These are phyloP conservation scores for Bathynomus jamesi DNA, from an alignment of 1,140 invertebrate species.

Conservation along the genomic window DNA sequence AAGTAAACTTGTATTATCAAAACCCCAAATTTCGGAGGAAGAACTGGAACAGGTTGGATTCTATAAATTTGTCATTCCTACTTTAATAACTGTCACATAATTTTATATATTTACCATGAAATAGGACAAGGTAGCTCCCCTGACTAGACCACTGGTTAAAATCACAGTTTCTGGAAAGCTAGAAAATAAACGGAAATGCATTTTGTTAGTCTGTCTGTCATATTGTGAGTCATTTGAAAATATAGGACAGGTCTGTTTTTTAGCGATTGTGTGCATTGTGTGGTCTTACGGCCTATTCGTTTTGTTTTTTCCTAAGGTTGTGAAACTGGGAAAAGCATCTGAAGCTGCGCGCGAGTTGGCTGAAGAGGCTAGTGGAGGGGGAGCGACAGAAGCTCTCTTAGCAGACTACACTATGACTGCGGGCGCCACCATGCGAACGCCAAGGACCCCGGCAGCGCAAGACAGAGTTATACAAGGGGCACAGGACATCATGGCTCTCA, in stretches of 20 bases:
- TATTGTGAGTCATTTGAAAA: too few relatives aligned
- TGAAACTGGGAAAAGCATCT: slow-evolving; percentile 91
- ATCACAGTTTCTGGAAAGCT: too few relatives aligned
- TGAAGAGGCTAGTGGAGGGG: slow-evolving; percentile 68
- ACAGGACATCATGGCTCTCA: slow-evolving; percentile 95
- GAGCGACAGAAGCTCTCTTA: slow-evolving; percentile 73
- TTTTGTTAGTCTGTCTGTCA: too few relatives aligned
- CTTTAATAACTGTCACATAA: too few relatives aligned
- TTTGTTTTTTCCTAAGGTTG: slow-evolving; percentile 66
- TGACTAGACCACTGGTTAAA: too few relatives aligned
- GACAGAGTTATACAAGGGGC: slow-evolving; percentile 73
- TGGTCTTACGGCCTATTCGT: too few relatives aligned
- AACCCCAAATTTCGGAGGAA: slow-evolving; percentile 89
- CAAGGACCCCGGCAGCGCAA: slow-evolving; percentile 68
- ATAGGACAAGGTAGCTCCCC: too few relatives aligned
- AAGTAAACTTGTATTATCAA: slow-evolving; percentile 90
- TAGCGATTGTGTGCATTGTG: too few relatives aligned
- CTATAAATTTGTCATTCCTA: too few relatives aligned
- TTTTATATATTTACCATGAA: too few relatives aligned
- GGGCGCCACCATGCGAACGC: slow-evolving; percentile 59
- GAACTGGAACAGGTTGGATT: slow-evolving; percentile 59
- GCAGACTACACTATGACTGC: slow-evolving; percentile 86
- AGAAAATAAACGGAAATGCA: too few relatives aligned
- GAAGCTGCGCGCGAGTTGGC: slow-evolving; percentile 87
- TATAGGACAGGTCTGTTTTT: too few relatives aligned